Conservation (phyloP, 2,888 invertebrate species). For the Eulithis prunata region DNA sequence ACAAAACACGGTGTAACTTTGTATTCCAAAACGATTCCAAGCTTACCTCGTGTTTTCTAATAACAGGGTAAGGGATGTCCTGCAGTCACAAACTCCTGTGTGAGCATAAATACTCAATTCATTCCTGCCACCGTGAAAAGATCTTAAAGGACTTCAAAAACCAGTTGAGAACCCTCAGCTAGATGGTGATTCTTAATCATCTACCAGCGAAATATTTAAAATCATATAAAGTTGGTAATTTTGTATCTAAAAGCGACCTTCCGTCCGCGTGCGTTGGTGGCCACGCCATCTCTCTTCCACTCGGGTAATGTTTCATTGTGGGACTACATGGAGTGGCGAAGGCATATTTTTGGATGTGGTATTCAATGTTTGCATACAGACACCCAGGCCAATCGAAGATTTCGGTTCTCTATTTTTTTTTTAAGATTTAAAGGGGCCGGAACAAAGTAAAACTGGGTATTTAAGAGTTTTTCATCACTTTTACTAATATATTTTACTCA, state of each 20-base stretch:
- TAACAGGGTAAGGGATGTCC: no score
- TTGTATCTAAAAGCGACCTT: slow-evolving; percentile 35
- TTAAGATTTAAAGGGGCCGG: no score
- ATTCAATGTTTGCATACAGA: slow-evolving; percentile 11
- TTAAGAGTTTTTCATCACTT: no score
- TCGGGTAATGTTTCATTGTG: slow-evolving; percentile 65
- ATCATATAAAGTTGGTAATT: slow-evolving; percentile 27
- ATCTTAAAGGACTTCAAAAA: neutral
- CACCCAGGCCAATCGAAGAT: no score
- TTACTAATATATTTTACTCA: no score
- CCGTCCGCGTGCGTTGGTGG: slow-evolving; percentile 53
- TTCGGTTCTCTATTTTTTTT: no score
- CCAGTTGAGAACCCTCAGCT: slow-evolving; percentile 1
- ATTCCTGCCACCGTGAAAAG: slow-evolving; percentile 4
- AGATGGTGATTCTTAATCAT: slow-evolving; percentile 20
- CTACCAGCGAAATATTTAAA: slow-evolving; percentile 23
- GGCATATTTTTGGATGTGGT: slow-evolving; percentile 50
- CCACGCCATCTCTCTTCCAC: slow-evolving; percentile 62
- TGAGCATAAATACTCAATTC: neutral
- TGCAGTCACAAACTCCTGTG: no score
- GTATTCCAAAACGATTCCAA: no score
- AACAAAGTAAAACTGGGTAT: no score
- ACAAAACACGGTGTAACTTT: no score
- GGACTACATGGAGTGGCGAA: slow-evolving; percentile 24
- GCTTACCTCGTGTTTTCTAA: no score